Evolutionary conservation across 2,797 vertebrate species (phyloP).

Genomic region (Oreochromis grahami): DNA sequence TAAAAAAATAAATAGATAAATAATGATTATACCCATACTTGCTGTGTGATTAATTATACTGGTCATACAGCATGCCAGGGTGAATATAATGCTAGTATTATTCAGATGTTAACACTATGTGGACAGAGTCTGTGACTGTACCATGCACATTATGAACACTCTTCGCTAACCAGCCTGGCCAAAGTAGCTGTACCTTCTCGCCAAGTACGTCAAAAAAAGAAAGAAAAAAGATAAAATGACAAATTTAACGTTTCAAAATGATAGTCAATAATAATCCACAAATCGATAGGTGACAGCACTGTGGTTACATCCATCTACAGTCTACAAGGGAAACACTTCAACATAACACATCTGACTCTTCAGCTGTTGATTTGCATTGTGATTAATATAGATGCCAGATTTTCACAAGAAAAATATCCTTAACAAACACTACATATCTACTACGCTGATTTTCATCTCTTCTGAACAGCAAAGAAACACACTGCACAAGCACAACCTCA

Average conservation of each 20-base stretch:
- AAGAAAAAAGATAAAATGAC: background rate
- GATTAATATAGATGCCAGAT: background rate
- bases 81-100: background rate
- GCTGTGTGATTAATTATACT: background rate
- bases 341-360: background rate
- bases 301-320: background rate
- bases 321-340: background rate
- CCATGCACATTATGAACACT: background rate
- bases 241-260: background rate
- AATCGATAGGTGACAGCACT: background rate
- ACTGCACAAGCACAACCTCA: background rate
- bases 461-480: background rate
- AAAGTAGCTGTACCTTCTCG: background rate
- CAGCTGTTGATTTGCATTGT: background rate
- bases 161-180: background rate
- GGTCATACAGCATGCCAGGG: rapidly evolving
- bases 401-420: background rate
- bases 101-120: background rate
- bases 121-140: background rate
- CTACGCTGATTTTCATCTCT: background rate
- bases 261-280: background rate
- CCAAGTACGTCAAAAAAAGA: background rate
- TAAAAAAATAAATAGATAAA: background rate
- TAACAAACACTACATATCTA: background rate
- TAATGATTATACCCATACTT: background rate